A percentile compares a stretch with the other conserved stretches of the same genome.
These are phyloP conservation scores for Melanerpes formicivorus DNA, from an alignment of 2,113 vertebrate genomes.

Conservation along the genomic window DNA sequence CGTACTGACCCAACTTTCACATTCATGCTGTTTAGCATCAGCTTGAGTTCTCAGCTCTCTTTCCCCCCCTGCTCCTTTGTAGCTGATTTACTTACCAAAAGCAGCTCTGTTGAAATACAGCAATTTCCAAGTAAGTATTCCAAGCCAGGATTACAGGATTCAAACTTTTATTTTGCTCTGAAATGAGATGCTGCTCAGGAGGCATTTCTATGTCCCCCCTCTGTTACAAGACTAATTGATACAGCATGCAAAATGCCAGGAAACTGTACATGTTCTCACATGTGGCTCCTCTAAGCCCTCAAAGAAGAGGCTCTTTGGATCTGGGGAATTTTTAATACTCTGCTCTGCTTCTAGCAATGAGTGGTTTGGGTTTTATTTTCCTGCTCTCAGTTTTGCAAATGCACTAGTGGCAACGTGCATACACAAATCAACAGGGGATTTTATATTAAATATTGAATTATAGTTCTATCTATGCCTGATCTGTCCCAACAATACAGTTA, in stretches of 20 bases:
- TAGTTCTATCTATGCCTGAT: background rate
- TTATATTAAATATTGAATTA: background rate
- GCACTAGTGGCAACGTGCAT: background rate
- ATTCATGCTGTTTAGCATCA: conserved; percentile 35
- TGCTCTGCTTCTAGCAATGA: background rate
- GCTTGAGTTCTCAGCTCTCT: conserved; percentile 44
- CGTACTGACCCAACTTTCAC: background rate
- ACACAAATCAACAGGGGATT: background rate
- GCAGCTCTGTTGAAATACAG: background rate
- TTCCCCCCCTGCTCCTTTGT: background rate
- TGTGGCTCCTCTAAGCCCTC: background rate
- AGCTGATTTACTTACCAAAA: conserved; percentile 22
- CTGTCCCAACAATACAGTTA: background rate
- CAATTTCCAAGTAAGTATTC: background rate
- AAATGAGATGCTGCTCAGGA: background rate
- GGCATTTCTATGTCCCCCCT: background rate
- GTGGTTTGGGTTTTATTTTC: too few relatives aligned
- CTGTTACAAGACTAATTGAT: conserved; percentile 1
- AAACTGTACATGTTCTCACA: background rate
- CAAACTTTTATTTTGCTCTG: background rate
- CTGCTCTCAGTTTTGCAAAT: background rate
- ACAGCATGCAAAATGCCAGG: background rate
- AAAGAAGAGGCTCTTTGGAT: background rate
- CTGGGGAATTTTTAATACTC: background rate
- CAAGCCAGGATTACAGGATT: background rate